Evolutionary conservation across 2,888 invertebrate genomes (phyloP), one percentile per base, ranked within the genome.

Genomic region (Tipula vernalis): DNA sequence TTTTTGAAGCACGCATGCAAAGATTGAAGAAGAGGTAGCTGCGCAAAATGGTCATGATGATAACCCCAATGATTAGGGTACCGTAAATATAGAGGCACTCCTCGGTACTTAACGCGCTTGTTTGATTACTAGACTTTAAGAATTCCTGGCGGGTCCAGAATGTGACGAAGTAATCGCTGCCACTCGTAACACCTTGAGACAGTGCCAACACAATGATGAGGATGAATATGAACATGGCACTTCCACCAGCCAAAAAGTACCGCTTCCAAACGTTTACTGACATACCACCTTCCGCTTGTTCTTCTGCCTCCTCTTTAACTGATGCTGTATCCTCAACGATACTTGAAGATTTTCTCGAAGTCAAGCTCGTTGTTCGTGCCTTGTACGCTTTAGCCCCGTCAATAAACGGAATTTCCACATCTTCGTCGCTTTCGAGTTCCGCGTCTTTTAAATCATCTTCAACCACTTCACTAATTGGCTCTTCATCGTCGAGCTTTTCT

Each of bases 1-100:
- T 94, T 88, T 94, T 93, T 0, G 97, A 96, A 0, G 97, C 94
- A 12, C 93, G 94, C 93, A 96, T 95, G 90, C 95, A 96, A 13
- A 95, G 93, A 89, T 93, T 93, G 91, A 96, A 96, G 91, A 96
- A 96, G 89, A 94, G 92, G 88, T 94, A 93, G 0, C 94, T 94
- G 13, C 95, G 92, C 5, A 93, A 91, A 8, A 94, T 91, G 85
- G 94, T 42, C 5, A 44, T 51, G 12, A 86, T 85, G 57, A 28
- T 36, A 51, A 51, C 6, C 5, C 36, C 84, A 8, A 84, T 18
- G 8, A 84, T 84, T 39, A 84, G 89, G 0, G 88, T 89, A 2
- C 91, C 91, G 87, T 92, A 92, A 57, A 92, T 91, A 87, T 90
- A 91, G 83, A 92, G 89, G 87, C 91, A 91, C 87, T 92, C 90